Conservation (phyloP, 1,140 invertebrate species). For the Drosophila orena region DNA sequence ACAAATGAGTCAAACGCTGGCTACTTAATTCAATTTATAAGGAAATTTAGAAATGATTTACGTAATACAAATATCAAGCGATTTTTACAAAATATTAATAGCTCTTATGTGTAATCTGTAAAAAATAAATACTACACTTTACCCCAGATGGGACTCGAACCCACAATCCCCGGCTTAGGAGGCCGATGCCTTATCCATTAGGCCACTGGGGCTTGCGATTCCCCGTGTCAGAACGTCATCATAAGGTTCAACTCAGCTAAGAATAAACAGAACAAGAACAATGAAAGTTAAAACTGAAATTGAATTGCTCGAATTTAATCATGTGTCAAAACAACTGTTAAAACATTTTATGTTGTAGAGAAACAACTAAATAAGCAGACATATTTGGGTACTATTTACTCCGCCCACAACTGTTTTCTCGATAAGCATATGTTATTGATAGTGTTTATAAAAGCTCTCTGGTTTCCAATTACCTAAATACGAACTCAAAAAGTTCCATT, state of each 20-base stretch:
- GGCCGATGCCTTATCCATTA: conserved; percentile 52
- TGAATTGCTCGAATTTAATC: neutral
- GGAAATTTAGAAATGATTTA: too few species aligned
- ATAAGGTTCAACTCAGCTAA: neutral
- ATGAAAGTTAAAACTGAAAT: conserved; percentile 2
- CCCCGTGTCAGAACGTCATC: neutral
- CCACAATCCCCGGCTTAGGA: conserved; percentile 47
- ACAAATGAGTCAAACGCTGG: conserved; percentile 17
- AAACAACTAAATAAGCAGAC: neutral
- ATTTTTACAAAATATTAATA: neutral
- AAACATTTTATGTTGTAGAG: conserved; percentile 4
- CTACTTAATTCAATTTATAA: neutral
- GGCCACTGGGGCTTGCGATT: conserved; percentile 35
- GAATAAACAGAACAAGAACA: conserved; percentile 4
- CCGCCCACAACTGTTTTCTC: neutral
- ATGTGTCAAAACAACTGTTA: conserved; percentile 18
- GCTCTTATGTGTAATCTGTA: too few species aligned
- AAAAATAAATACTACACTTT: conserved; percentile 12
- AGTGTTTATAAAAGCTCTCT: too few species aligned
- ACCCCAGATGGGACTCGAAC: conserved; percentile 50
- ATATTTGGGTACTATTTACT: conserved; percentile 13
- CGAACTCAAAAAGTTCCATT: too few species aligned
- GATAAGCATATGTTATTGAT: neutral
- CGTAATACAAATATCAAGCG: neutral
- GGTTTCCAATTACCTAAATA: too few species aligned